Conservation (phyloP, 2,113 vertebrate genomes). For the Phalacrocorax aristotelis region DNA sequence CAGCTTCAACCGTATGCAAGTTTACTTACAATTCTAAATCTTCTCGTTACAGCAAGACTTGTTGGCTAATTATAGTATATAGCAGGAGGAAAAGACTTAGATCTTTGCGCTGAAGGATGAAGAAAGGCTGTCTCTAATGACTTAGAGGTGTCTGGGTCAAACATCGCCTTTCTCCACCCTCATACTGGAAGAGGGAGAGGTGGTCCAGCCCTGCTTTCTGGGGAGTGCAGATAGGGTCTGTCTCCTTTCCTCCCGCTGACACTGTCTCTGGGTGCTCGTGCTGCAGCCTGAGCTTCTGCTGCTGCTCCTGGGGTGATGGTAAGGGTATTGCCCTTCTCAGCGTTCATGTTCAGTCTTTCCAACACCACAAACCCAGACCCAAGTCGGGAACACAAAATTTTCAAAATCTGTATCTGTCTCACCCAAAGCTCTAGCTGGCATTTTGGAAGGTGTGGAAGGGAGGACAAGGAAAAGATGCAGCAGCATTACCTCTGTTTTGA, state of each 20-base stretch:
- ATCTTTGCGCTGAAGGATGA: neutral
- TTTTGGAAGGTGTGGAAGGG: neutral
- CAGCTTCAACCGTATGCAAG: neutral
- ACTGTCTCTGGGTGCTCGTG: neutral
- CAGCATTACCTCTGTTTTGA: neutral
- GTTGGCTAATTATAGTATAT: neutral
- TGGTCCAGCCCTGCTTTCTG: neutral
- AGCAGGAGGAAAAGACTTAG: neutral
- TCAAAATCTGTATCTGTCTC: neutral
- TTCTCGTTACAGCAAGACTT: neutral
- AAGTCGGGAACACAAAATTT: neutral
- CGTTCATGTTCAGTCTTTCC: neutral
- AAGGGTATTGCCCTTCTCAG: neutral
- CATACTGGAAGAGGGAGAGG: neutral
- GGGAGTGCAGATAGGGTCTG: accelerated
- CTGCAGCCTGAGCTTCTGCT: neutral
- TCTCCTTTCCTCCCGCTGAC: neutral
- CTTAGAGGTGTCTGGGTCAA: neutral
- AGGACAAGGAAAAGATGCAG: neutral
- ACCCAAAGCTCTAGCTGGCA: neutral
- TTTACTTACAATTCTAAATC: neutral
- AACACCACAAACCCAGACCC: neutral
- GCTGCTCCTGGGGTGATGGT: too few relatives aligned
- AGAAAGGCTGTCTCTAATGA: neutral
- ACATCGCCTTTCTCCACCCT: neutral